A percentile compares a stretch with the other conserved stretches of the same genome.
These are phyloP conservation scores for Hozukius guyotensis DNA, from an alignment of 2,797 vertebrate genomes.

Conservation along the genomic window DNA sequence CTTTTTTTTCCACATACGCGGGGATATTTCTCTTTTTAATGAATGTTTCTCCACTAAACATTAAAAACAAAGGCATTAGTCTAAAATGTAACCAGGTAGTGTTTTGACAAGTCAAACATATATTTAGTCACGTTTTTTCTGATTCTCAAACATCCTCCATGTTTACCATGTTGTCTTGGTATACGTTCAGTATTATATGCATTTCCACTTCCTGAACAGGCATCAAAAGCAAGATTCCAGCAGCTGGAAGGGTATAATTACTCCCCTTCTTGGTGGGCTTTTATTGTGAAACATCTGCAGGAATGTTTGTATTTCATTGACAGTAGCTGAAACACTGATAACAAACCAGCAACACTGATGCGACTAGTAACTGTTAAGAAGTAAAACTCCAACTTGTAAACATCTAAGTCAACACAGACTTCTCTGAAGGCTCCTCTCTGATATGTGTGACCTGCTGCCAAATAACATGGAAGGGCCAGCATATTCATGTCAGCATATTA, in stretches of 20 bases:
- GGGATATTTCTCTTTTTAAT: slow-evolving; percentile 43
- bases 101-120: background rate
- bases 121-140: background rate
- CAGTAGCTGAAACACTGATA: background rate
- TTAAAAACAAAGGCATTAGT: slow-evolving; percentile 34
- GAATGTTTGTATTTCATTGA: background rate
- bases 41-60: slow-evolving; percentile 18
- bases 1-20: slow-evolving; percentile 13
- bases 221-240: background rate
- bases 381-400: background rate
- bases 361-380: background rate
- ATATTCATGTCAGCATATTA: background rate
- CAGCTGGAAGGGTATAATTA: too few relatives aligned
- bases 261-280: background rate
- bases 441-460: background rate
- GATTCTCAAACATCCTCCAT: background rate
- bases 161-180: background rate
- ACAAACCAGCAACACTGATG: background rate
- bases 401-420: background rate
- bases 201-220: background rate
- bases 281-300: background rate
- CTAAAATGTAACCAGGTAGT: background rate
- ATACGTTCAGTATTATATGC: background rate
- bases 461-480: background rate
- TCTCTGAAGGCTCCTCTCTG: background rate